Base-by-base conservation (phyloP, 2,888 invertebrate species). In the Orchesella flavescens region DNA sequence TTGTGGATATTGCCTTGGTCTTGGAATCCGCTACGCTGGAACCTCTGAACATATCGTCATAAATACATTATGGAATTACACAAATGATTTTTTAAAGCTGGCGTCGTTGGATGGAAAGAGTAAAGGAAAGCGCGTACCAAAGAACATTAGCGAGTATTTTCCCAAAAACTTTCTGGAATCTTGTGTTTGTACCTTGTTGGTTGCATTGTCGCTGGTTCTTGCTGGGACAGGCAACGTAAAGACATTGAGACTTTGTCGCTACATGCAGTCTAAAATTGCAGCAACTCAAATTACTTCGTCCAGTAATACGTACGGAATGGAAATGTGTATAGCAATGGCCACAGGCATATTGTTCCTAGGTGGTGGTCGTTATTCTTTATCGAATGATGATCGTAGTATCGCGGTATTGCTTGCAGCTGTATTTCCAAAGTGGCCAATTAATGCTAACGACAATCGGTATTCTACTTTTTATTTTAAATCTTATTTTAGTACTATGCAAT, bases 361-460 rank as follows among this genome's bases (percentile, higher is more conserved):
- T 9, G 97, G 97, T 23, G 98, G 99, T 0, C 93, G 96, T 87
- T 96, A 94, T 87, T 95, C 96, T 0, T 91, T 97, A 43, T 93
- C 94, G 15, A 95, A 96, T 73, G 93, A 95, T 1, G 95, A 96
- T 1, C 93, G 94, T 49, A 94, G 97, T 0, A 93, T 99, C 10
- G 98, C 97, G 0, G 96, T 97, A 0, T 91, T 99, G 84, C 91
- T 99, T 59, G 96, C 96, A 88, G 95, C 99, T 0, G 95, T 98
- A 90, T 99, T 97, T 91, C 99, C 99, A 0, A 97, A 98, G 90
- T 98, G 97, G 91, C 98, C 98, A 19, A 96, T 95, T 0, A 97
- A 97, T 89, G 97, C 97, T 89, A 96, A 96, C 89, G 99, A 99
- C 89, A 99, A 99, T 90, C 94, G 97, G 95, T 96, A 85, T 88